Evolutionary conservation across 2,797 vertebrate species (phyloP), one percentile per base, ranked within the genome.

Genomic region (Epinephelus awoara): DNA sequence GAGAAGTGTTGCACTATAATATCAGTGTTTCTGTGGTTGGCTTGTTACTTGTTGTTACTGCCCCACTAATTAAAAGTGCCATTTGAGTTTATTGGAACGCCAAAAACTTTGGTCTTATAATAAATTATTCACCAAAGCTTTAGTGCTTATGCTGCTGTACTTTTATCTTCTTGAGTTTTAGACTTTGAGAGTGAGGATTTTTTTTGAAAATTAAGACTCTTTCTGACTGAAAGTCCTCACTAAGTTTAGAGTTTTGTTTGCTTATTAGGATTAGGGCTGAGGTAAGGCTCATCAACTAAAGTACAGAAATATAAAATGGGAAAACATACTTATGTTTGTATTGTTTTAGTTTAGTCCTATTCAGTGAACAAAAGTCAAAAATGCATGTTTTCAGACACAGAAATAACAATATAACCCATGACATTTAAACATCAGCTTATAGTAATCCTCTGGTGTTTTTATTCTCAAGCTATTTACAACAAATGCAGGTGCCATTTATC

Each of bases 61-160:
- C 50, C 52, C 44, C 10, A 21, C 50, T 85, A 83, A 85, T 85
- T 84, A 82, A 70, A 77, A 79, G 56, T 63, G 29, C 56, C 50
- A 42, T 75, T 75, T 46, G 13, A 19, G 54, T 47, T 72, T n/a
- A 34, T 59, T 54, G 8, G 13, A 66, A 59, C 12, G 12, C 6
- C 52, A 38, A 44, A 80, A 66, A 61, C 38, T 49, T 15, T 15
- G n/a, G 21, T 72, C 47, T 34, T 18, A 51, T 62, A 21, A 67
- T 56, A 65, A 46, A 73, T 57, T n/a, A 34, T 70, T 67, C 34
- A 68, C 58, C 63, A 65, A 15, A 58, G 46, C 40, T 62, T 69
- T 17, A 29, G 14, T 23, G 49, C 4, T 3, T 4, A 8, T 17
- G 21, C 18, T 50, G 3, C 29, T 34, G 7, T 44, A 5, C 19